Conservation (phyloP, 2,113 vertebrate species). For the Xiphophorus hellerii region DNA sequence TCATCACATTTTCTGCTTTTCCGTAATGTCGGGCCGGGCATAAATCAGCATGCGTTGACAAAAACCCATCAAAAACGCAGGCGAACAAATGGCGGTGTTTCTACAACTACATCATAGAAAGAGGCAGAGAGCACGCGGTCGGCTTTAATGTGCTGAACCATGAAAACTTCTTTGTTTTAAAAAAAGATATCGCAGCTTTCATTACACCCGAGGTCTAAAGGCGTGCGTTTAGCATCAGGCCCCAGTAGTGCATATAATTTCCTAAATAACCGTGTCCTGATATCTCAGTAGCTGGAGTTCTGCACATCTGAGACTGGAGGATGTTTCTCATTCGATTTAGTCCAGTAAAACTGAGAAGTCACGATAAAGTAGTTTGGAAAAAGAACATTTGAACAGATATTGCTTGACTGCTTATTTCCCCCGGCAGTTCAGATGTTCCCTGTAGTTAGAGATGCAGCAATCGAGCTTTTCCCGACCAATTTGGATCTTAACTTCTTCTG, state of each 20-base stretch:
- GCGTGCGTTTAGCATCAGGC: constrained; percentile 24
- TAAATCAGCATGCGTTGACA: constrained; percentile 11
- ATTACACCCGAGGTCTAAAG: constrained; percentile 15
- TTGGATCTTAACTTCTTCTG: background rate
- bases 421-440: background rate
- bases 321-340: background rate
- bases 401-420: background rate
- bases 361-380: background rate
- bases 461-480: background rate
- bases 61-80: constrained; percentile 14
- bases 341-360: background rate
- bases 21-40: constrained; percentile 20
- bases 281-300: constrained; percentile 10
- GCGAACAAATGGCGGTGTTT: constrained; percentile 23
- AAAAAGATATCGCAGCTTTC: constrained; percentile 31
- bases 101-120: constrained; percentile 20
- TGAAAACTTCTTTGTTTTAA: constrained; percentile 34
- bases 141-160: constrained; percentile 26
- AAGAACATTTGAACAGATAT: background rate
- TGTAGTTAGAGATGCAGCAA: background rate
- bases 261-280: constrained; percentile 2
- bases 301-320: constrained; percentile 4
- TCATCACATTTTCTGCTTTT: constrained; percentile 42
- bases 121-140: constrained; percentile 14
- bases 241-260: constrained; percentile 27